phyloP scores from a whole-genome alignment of 2,797 vertebrate species.

The Aldrovandia affinis region DNA sequence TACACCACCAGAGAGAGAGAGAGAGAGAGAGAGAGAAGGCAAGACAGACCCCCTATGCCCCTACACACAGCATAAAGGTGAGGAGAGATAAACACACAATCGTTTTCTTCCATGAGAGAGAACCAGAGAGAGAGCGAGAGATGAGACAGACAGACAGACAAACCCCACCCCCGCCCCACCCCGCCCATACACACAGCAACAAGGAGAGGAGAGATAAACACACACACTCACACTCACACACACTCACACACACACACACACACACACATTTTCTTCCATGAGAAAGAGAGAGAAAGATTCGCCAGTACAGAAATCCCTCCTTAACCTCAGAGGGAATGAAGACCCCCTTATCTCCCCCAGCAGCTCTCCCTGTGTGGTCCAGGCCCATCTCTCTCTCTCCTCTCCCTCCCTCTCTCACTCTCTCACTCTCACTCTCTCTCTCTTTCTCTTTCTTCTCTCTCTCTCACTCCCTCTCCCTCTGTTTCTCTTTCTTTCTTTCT shows the following conservation, averaged over 20 bases:
- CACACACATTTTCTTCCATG: neutral
- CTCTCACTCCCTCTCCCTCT: too few species aligned
- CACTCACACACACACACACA: neutral
- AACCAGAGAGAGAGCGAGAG: neutral
- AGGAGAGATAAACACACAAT: too few species aligned
- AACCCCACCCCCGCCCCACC: too few species aligned
- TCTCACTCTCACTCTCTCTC: too few species aligned
- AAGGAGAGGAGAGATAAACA: neutral
- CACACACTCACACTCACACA: neutral
- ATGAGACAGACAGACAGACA: neutral
- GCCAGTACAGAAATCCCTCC: neutral
- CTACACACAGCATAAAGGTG: too few species aligned
- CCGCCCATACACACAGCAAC: neutral
- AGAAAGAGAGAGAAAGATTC: neutral
- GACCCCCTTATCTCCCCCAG: slow-evolving; percentile 46
- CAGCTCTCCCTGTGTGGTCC: slow-evolving; percentile 50
- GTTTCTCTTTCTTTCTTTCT: too few species aligned
- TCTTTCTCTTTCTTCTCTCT: too few species aligned
- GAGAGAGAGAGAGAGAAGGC: neutral
- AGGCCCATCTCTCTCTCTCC: slow-evolving; percentile 31
- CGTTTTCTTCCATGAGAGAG: too few species aligned
- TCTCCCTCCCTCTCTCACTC: too few species aligned
- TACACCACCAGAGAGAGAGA: neutral
- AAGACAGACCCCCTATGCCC: too few species aligned
- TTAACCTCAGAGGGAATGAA: neutral